Conservation (phyloP, 2,888 invertebrate genomes). For the Nemoura dubitans region DNA sequence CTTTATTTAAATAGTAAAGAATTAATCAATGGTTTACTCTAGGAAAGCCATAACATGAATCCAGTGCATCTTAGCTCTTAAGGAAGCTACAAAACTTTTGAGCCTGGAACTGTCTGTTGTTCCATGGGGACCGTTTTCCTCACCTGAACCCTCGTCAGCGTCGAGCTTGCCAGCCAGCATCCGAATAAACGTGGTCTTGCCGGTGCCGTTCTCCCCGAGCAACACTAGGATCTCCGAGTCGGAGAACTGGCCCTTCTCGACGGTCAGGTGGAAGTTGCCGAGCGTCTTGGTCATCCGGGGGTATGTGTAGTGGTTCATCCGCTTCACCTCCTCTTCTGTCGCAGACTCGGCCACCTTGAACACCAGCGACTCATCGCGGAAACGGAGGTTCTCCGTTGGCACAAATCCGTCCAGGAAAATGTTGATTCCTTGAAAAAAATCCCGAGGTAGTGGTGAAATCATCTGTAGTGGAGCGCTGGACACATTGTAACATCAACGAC, state of each 20-base stretch:
- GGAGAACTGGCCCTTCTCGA: conserved; percentile 93
- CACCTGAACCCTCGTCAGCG: conserved; percentile 82
- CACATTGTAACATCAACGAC: too few relatives aligned
- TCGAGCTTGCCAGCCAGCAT: conserved; percentile 96
- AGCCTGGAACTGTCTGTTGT: too few relatives aligned
- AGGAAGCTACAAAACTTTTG: too few relatives aligned
- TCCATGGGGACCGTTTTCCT: not conserved
- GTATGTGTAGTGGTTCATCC: conserved; percentile 96
- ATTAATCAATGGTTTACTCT: too few relatives aligned
- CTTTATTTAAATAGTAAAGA: too few relatives aligned
- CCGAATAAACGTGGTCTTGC: conserved; percentile 98
- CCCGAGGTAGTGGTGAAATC: too few relatives aligned
- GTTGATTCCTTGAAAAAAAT: conserved; percentile 78
- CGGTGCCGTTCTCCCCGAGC: conserved; percentile 96
- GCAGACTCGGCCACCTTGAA: conserved; percentile 99
- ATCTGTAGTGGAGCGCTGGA: too few relatives aligned
- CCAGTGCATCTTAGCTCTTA: too few relatives aligned
- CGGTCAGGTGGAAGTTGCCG: conserved; percentile 79
- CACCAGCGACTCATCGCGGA: conserved; percentile 94
- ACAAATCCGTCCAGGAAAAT: conserved; percentile 99
- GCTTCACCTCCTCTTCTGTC: conserved; percentile 95
- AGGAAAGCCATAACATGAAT: too few relatives aligned
- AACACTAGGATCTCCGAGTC: conserved; percentile 99
- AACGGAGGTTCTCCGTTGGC: conserved; percentile 98
- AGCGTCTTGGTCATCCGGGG: conserved; percentile 90